Conservation (phyloP, 2,888 invertebrate genomes). For the Podabrus alpinus region DNA sequence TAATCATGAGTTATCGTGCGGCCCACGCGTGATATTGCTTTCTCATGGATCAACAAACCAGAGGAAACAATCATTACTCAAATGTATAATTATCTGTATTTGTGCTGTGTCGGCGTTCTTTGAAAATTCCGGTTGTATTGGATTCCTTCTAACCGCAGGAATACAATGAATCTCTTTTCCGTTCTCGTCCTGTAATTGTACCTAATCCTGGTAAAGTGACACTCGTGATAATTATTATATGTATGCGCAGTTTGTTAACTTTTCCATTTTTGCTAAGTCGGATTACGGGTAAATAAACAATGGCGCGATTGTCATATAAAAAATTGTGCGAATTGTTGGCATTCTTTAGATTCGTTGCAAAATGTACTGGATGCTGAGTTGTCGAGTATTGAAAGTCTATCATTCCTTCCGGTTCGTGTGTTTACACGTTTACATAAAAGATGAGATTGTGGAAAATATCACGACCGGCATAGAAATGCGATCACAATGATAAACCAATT, state of each 20-base stretch:
- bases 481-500: not conserved
- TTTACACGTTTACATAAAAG: not conserved
- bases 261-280: not conserved
- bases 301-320: not conserved
- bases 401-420: not conserved
- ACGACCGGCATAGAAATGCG: not conserved
- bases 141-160: constrained; percentile 16
- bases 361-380: not conserved
- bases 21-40: constrained; percentile 13
- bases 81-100: constrained; percentile 14
- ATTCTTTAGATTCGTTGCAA: not conserved
- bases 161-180: constrained; percentile 7
- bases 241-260: not conserved
- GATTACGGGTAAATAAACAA: not conserved
- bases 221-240: constrained; percentile 6
- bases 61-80: constrained; percentile 13
- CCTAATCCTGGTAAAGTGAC: constrained; percentile 2
- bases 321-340: not conserved
- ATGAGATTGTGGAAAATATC: not conserved
- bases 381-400: not conserved
- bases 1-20: not conserved
- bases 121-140: constrained; percentile 13
- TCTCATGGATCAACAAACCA: constrained; percentile 7
- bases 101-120: constrained; percentile 12
- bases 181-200: not conserved